A percentile compares a stretch with the other conserved stretches of the same genome.
phyloP scores from a whole-genome alignment of 2,113 vertebrate genomes.

The Eolophus roseicapilla region DNA sequence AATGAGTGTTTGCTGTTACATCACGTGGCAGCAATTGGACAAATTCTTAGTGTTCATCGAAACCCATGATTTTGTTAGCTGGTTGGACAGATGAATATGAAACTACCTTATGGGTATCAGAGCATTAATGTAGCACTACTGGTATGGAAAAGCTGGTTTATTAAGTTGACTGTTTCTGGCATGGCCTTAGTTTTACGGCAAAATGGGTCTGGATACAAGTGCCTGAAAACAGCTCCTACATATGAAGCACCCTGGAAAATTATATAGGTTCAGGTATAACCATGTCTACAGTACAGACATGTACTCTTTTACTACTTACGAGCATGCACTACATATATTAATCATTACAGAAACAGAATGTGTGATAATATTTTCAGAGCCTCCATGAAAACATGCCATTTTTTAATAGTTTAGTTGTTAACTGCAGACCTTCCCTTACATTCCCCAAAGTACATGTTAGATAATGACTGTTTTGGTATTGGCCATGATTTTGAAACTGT shows the following conservation, averaged over 20 bases:
- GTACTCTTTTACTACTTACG: not conserved
- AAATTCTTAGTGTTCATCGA: not conserved
- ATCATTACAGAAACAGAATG: not conserved
- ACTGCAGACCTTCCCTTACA: not conserved
- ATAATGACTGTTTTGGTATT: not conserved
- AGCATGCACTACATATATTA: not conserved
- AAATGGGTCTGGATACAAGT: not conserved
- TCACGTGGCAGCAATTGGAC: not conserved
- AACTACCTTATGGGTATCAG: not conserved
- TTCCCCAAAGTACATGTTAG: not conserved
- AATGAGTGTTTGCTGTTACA: not conserved
- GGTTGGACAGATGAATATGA: not conserved
- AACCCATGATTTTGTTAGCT: not conserved
- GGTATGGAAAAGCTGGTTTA: not conserved
- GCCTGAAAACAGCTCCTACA: not conserved
- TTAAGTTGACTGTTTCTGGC: not conserved
- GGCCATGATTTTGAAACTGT: not conserved
- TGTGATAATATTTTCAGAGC: not conserved
- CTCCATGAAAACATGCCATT: not conserved
- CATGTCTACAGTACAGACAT: not conserved
- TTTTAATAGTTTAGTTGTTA: not conserved
- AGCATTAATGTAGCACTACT: not conserved
- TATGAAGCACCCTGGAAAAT: not conserved
- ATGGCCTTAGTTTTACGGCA: not conserved
- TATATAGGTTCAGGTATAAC: not conserved